Evolutionary conservation across 92 coral and sea anemone genomes (phyloP).

Genomic region (Siderastrea radians): DNA sequence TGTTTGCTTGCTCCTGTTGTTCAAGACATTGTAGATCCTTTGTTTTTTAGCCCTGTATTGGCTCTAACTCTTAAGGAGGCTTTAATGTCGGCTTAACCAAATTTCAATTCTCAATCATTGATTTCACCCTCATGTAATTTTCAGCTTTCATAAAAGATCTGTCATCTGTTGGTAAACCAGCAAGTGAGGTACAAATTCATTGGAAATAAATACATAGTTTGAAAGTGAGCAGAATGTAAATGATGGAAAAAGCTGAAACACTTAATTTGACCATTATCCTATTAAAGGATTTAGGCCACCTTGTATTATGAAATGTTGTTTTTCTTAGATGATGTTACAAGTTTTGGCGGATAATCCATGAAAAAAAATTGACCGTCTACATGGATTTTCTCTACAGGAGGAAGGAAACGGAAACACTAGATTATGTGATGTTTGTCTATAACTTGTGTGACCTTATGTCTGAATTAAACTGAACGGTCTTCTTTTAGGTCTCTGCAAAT

Average conservation of each 20-base stretch:
- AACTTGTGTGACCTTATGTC: conserved; percentile 10
- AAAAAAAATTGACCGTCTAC: conserved; percentile 14
- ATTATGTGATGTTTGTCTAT: conserved; percentile 24
- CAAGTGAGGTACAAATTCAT: background rate
- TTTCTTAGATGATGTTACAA: conserved; percentile 23
- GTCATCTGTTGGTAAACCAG: conserved; percentile 8
- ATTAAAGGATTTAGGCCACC: conserved; percentile 38
- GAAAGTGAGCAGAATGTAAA: background rate
- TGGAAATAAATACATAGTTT: background rate
- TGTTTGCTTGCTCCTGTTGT: background rate
- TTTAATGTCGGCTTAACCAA: background rate
- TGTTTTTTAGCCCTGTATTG: background rate
- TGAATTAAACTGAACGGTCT: background rate
- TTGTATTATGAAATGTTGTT: conserved; percentile 23
- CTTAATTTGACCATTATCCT: conserved; percentile 22
- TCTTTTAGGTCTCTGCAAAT: background rate
- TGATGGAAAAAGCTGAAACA: background rate
- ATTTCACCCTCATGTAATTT: background rate
- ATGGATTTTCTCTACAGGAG: conserved; percentile 22
- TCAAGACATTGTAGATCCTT: background rate
- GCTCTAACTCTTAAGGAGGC: background rate
- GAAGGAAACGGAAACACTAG: conserved; percentile 47
- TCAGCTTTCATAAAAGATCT: conserved; percentile 1
- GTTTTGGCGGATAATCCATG: conserved; percentile 13
- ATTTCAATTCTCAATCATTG: background rate